phyloP scores from a whole-genome alignment of 2,888 invertebrate species.

The Lampropteryx suffumata region DNA sequence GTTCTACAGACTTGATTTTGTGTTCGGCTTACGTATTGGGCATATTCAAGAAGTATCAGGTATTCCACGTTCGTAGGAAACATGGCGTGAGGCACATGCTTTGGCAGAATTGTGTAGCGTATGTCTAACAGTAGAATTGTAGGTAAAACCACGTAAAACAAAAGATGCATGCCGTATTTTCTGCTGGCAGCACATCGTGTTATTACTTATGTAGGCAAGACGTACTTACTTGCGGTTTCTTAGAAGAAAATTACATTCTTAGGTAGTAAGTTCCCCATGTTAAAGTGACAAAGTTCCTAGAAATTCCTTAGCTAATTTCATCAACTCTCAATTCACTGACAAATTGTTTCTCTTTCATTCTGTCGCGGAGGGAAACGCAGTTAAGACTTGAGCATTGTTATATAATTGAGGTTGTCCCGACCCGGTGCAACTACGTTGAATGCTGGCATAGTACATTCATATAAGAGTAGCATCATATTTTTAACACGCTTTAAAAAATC shows the following conservation, averaged over 20 bases:
- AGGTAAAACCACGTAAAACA: not conserved
- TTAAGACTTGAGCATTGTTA: conserved; percentile 69
- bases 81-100: conserved; percentile 13
- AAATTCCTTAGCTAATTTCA: conserved; percentile 15
- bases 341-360: conserved; percentile 73
- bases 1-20: conserved; percentile 17
- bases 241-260: too few species aligned
- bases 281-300: conserved; percentile 5
- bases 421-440: conserved; percentile 35
- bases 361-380: conserved; percentile 66
- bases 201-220: too few species aligned
- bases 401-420: conserved; percentile 64
- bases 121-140: conserved; percentile 1
- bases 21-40: conserved; percentile 20
- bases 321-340: conserved; percentile 33
- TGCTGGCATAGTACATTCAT: conserved; percentile 3
- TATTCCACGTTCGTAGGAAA: conserved; percentile 17
- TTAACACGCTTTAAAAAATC: not conserved
- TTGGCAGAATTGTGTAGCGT: conserved; percentile 9
- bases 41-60: conserved; percentile 19
- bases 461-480: not conserved
- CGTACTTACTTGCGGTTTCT: too few species aligned
- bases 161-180: not conserved
- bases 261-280: not conserved
- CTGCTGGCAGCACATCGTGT: not conserved